These are phyloP conservation scores for Argopecten irradians DNA, from an alignment of 1,140 invertebrate genomes.

Conservation along the genomic window DNA sequence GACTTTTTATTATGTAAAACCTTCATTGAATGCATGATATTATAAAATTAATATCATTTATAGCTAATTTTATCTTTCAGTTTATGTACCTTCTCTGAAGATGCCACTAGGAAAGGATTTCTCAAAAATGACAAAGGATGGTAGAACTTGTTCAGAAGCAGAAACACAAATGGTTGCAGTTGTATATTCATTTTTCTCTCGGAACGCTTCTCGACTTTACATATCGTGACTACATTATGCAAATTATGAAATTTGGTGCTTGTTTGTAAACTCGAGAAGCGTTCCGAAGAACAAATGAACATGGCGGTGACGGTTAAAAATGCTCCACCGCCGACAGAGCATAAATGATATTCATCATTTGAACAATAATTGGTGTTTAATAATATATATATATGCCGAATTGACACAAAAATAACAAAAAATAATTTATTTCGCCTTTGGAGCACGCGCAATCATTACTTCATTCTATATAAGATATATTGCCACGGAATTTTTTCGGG, in stretches of 20 bases:
- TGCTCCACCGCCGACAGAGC: too few relatives aligned
- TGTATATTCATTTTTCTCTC: not conserved
- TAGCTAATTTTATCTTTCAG: not conserved
- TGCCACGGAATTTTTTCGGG: too few relatives aligned
- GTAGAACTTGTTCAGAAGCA: constrained; percentile 26
- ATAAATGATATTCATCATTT: too few relatives aligned
- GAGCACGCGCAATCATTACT: too few relatives aligned
- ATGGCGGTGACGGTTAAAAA: too few relatives aligned
- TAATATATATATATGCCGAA: too few relatives aligned
- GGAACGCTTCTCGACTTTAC: not conserved
- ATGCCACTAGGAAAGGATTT: constrained; percentile 3
- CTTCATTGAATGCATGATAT: not conserved
- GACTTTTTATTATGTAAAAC: not conserved
- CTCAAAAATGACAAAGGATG: constrained; percentile 38
- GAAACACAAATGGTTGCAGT: not conserved
- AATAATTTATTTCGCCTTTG: too few relatives aligned
- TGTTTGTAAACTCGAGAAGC: too few relatives aligned
- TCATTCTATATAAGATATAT: too few relatives aligned
- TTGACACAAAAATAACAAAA: too few relatives aligned
- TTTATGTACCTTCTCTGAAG: not conserved
- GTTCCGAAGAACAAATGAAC: too few relatives aligned
- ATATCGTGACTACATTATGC: not conserved
- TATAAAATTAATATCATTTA: not conserved
- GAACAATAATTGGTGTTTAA: too few relatives aligned
- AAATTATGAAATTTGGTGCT: not conserved